Evolutionary conservation across 1,140 invertebrate genomes (phyloP).

Genomic region (Zaprionus capensis): DNA sequence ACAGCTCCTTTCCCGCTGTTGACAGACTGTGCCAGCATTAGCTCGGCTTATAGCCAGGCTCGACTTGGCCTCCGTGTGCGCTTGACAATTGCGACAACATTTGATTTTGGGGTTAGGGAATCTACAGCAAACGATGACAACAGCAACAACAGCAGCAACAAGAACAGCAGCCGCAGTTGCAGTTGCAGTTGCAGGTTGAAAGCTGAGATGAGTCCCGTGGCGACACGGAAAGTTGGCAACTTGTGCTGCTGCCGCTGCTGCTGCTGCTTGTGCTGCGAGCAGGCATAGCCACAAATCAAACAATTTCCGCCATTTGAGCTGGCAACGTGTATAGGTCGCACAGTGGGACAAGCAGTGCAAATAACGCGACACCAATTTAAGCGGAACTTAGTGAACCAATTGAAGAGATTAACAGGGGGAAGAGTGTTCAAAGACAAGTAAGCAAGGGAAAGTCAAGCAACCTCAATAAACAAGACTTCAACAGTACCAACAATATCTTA

Average conservation of each 20-base stretch:
- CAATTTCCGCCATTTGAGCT: constrained; percentile 58
- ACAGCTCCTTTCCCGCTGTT: not conserved
- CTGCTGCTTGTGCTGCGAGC: not conserved
- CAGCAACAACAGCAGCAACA: not conserved
- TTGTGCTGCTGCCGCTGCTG: not conserved
- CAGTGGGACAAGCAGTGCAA: not conserved
- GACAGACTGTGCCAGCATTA: constrained; percentile 13
- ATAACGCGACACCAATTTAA: not conserved
- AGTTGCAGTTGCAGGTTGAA: not conserved
- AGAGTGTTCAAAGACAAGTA: too few species aligned
- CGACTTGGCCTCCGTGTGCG: not conserved
- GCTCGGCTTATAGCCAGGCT: constrained; percentile 1
- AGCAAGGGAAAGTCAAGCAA: too few species aligned
- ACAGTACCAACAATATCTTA: too few species aligned
- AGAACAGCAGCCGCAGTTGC: not conserved
- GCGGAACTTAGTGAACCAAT: not conserved
- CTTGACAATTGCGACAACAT: constrained; percentile 6
- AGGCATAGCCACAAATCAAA: constrained; percentile 65
- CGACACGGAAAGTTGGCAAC: constrained; percentile 9
- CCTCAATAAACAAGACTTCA: too few species aligned
- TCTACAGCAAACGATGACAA: constrained; percentile 2
- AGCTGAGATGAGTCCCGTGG: not conserved
- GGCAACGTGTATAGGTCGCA: not conserved
- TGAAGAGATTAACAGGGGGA: too few species aligned
- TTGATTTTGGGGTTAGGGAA: constrained; percentile 20